phyloP scores from a whole-genome alignment of 1,140 invertebrate species.

The Ips typographus region DNA sequence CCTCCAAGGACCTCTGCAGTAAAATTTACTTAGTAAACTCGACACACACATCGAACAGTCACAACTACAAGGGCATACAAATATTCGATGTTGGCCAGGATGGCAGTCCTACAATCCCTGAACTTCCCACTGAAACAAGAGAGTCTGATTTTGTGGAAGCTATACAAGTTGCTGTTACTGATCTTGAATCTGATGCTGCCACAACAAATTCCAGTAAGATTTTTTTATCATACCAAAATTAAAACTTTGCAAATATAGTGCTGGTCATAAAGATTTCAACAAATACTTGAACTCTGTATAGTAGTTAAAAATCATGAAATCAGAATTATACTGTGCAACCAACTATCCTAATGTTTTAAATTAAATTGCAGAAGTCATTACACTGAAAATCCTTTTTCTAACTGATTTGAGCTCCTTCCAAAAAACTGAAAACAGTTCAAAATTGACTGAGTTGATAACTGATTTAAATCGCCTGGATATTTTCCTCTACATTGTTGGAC shows the following conservation, averaged over 20 bases:
- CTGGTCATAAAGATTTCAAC: too few species aligned
- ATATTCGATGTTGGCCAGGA: slow-evolving; percentile 5
- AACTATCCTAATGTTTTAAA: neutral
- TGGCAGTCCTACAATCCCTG: slow-evolving; percentile 12
- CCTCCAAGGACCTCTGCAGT: slow-evolving; percentile 31
- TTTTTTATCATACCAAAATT: too few species aligned
- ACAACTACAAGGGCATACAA: slow-evolving; percentile 18
- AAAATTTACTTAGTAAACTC: slow-evolving; percentile 36
- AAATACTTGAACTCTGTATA: too few species aligned
- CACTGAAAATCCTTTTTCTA: slow-evolving; percentile 32
- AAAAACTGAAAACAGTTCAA: slow-evolving; percentile 5
- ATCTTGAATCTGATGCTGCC: slow-evolving; percentile 5
- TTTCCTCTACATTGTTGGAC: slow-evolving; percentile 41
- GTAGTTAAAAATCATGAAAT: too few species aligned
- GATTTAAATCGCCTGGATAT: slow-evolving; percentile 17
- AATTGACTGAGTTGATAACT: neutral
- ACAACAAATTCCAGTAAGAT: too few species aligned
- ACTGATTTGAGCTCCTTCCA: slow-evolving; percentile 13
- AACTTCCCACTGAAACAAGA: neutral
- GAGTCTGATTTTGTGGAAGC: slow-evolving; percentile 36
- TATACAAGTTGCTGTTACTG: slow-evolving; percentile 27
- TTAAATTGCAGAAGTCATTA: slow-evolving; percentile 27
- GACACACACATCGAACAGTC: slow-evolving; percentile 20
- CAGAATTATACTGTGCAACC: too few species aligned
- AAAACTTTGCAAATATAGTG: too few species aligned